phyloP scores from a whole-genome alignment of 2,888 invertebrate species.

The Hydropsyche betteni region DNA sequence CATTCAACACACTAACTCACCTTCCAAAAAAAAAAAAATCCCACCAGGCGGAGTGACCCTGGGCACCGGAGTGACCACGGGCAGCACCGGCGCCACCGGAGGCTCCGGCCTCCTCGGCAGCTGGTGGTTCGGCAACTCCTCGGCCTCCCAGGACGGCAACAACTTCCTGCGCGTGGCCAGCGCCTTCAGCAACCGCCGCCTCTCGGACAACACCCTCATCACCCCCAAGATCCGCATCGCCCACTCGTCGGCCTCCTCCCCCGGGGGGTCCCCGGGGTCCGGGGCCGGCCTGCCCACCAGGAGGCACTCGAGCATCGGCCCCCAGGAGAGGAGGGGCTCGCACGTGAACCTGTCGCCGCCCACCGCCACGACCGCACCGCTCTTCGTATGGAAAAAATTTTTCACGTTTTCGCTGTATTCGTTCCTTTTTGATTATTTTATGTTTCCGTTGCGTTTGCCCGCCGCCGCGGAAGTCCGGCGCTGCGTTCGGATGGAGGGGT shows the following conservation, averaged over 20 bases:
- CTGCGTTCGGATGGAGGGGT: no score
- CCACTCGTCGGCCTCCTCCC: constrained; percentile 87
- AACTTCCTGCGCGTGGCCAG: constrained; percentile 87
- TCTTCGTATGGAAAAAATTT: background rate
- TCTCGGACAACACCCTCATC: constrained; percentile 92
- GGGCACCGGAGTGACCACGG: constrained; percentile 10
- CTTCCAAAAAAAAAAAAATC: no score
- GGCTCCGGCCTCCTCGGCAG: constrained; percentile 75
- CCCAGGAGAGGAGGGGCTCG: constrained; percentile 86
- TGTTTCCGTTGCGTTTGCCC: no score
- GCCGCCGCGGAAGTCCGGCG: no score
- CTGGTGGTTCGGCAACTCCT: constrained; percentile 87
- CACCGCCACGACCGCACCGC: constrained; percentile 72
- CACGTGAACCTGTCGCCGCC: constrained; percentile 88
- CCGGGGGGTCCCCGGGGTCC: constrained; percentile 75
- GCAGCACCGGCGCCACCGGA: constrained; percentile 52
- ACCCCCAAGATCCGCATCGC: constrained; percentile 89
- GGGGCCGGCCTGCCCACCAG: constrained; percentile 83
- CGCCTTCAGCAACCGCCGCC: constrained; percentile 84
- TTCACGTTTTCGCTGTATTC: no score
- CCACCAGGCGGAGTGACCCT: background rate
- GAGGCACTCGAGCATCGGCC: constrained; percentile 90
- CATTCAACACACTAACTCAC: no score
- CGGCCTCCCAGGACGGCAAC: constrained; percentile 80
- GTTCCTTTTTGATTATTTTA: no score